These are phyloP conservation scores for Isoperla grammatica DNA, from an alignment of 2,888 invertebrate genomes.

Conservation along the genomic window DNA sequence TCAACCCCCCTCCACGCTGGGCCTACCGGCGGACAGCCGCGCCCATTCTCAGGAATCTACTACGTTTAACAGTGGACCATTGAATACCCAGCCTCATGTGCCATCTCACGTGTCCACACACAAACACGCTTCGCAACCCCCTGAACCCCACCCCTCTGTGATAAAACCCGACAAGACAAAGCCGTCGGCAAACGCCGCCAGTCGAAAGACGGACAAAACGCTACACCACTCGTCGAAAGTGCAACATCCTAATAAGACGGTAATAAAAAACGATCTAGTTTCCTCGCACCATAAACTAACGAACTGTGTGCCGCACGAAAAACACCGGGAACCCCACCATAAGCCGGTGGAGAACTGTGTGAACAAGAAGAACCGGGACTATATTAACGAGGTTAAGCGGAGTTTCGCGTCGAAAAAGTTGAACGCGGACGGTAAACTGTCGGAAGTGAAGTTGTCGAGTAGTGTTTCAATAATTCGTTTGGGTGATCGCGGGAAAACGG, in stretches of 20 bases:
- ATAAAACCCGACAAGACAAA: not conserved
- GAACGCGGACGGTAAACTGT: not conserved
- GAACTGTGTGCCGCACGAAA: not conserved
- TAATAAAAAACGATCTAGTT: not conserved
- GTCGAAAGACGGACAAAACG: not conserved
- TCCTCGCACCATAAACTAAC: not conserved
- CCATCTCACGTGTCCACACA: not conserved
- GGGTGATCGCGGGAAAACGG: constrained; percentile 4
- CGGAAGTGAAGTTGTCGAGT: not conserved
- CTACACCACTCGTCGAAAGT: not conserved
- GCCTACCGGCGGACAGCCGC: not conserved
- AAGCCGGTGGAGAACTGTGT: constrained; percentile 4
- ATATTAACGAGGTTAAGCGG: not conserved
- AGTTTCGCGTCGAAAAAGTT: not conserved
- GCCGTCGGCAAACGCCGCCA: not conserved
- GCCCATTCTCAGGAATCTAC: not conserved
- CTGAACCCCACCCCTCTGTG: not conserved
- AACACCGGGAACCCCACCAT: not conserved
- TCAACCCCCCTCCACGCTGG: constrained; percentile 11
- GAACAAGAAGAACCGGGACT: not conserved
- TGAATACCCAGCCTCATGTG: not conserved
- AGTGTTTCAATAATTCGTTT: not conserved
- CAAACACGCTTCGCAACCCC: too few relatives aligned
- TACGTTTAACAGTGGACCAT: not conserved
- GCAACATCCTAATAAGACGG: not conserved